Percentiles rank a stretch among this genome's conserved stretches.
Evolutionary conservation across 2,888 invertebrate genomes (phyloP).

Genomic region (Pedicia rivosa): DNA sequence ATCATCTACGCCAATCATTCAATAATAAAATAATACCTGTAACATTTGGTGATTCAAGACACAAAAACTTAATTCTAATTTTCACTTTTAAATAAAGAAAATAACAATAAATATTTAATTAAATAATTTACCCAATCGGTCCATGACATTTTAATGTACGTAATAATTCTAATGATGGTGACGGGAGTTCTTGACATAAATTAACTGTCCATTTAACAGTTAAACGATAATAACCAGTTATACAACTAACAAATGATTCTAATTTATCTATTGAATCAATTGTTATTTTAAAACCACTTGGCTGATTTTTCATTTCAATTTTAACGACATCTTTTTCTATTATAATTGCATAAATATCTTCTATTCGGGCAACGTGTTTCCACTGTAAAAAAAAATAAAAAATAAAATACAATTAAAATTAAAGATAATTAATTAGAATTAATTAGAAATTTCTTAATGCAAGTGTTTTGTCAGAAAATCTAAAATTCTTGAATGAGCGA

Average conservation of each 20-base stretch:
- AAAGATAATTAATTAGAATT: conserved; percentile 5
- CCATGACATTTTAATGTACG: conserved; percentile 71
- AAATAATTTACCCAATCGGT: conserved; percentile 57
- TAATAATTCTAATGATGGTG: conserved; percentile 60
- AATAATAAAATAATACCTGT: neutral
- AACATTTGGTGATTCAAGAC: too few relatives aligned
- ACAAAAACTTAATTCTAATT: too few relatives aligned
- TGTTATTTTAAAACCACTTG: conserved; percentile 23
- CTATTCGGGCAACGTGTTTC: conserved; percentile 60
- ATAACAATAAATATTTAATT: too few relatives aligned
- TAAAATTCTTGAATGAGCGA: too few relatives aligned
- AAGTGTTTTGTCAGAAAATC: too few relatives aligned
- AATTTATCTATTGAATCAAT: conserved; percentile 29
- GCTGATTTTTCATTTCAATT: conserved; percentile 44
- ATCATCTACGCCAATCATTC: too few relatives aligned
- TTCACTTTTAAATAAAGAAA: too few relatives aligned
- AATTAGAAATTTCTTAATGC: too few relatives aligned
- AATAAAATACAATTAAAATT: conserved; percentile 3
- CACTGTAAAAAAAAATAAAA: conserved; percentile 35
- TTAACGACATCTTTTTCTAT: conserved; percentile 52
- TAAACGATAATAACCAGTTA: conserved; percentile 77
- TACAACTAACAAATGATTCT: conserved; percentile 62
- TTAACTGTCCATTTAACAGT: conserved; percentile 84
- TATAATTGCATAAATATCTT: conserved; percentile 70
- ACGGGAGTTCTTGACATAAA: conserved; percentile 64